phyloP scores from a whole-genome alignment of 2,797 vertebrate species.

The Sarcophilus harrisii region DNA sequence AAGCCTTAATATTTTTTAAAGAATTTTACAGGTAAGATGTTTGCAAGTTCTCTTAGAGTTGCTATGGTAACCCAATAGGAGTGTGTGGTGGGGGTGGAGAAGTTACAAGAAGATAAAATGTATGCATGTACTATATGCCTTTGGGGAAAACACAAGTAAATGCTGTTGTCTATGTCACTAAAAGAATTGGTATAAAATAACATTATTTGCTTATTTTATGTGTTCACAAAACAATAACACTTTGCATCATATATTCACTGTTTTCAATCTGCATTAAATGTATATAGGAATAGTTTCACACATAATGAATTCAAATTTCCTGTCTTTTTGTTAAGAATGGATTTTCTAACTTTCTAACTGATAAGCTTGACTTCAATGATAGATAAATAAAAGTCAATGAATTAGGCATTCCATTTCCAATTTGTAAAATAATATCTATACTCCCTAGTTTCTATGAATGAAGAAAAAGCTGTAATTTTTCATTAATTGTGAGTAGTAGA shows the following conservation, averaged over 20 bases:
- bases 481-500: neutral
- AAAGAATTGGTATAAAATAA: neutral
- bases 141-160: neutral
- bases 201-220: neutral
- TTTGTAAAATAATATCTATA: neutral
- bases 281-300: neutral
- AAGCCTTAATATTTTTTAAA: neutral
- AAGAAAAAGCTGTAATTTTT: neutral
- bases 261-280: neutral
- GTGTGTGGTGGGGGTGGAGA: neutral
- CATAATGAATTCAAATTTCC: neutral
- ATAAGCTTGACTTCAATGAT: neutral
- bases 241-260: neutral
- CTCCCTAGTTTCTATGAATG: neutral
- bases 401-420: neutral
- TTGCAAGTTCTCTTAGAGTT: neutral
- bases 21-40: neutral
- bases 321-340: neutral
- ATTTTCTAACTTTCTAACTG: neutral
- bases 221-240: neutral
- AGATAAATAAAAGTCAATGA: neutral
- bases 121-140: neutral
- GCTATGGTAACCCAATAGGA: neutral
- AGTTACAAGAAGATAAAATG: neutral
- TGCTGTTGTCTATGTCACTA: neutral